Evolutionary conservation across 2,113 vertebrate genomes (phyloP).

Genomic region (Amphilophus citrinellus): DNA sequence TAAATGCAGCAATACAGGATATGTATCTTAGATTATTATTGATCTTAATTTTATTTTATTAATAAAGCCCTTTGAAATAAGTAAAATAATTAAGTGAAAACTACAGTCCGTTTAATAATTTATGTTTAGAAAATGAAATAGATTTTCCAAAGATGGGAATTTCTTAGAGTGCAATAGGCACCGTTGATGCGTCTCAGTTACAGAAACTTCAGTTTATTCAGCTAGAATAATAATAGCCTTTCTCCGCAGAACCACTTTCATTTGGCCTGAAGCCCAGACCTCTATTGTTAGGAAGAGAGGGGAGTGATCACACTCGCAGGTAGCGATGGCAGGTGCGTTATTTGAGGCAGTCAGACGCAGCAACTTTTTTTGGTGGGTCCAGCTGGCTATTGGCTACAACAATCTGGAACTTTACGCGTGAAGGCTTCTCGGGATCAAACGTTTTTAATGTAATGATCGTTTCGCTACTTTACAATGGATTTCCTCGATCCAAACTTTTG

Average conservation of each 20-base stretch:
- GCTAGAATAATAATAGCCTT: not conserved
- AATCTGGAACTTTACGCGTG: not conserved
- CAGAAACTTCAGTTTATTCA: conserved; percentile 14
- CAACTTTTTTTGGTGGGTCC: not conserved
- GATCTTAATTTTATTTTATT: not conserved
- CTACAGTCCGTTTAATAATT: not conserved
- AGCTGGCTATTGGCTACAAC: not conserved
- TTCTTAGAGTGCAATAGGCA: not conserved
- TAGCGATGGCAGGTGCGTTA: not conserved
- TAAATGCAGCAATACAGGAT: too few species aligned
- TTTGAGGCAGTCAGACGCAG: conserved; percentile 24
- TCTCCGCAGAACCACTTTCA: conserved; percentile 19
- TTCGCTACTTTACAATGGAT: not conserved
- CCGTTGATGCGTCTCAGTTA: not conserved
- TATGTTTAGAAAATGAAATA: not conserved
- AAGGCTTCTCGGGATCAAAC: not conserved
- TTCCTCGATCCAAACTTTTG: not conserved
- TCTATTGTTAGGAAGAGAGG: conserved; percentile 25
- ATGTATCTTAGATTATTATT: not conserved
- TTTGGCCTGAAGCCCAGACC: conserved; percentile 45
- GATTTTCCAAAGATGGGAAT: not conserved
- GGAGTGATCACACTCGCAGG: conserved; percentile 26
- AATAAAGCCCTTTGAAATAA: too few species aligned
- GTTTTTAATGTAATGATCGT: not conserved
- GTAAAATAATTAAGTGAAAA: not conserved